These are phyloP conservation scores for Pangasianodon hypophthalmus DNA, from an alignment of 2,113 vertebrate genomes.

Conservation along the genomic window DNA sequence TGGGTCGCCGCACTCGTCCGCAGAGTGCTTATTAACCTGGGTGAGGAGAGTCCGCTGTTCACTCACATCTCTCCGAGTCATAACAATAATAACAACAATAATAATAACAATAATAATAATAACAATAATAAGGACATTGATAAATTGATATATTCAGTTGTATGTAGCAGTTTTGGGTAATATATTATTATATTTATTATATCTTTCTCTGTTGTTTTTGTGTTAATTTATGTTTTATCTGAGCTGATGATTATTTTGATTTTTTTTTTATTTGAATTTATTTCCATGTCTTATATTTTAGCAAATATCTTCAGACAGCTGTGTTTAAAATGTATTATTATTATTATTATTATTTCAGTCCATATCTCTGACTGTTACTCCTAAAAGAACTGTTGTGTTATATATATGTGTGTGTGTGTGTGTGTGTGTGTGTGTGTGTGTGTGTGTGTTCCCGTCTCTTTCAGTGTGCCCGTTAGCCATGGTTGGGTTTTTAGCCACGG, in stretches of 20 bases:
- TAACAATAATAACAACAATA: not conserved
- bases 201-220: no score
- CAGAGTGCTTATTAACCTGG: conserved; percentile 87
- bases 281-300: no score
- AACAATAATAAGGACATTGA: no score
- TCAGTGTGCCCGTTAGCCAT: conserved; percentile 92
- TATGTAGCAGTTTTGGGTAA: not conserved
- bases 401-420: no score
- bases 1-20: conserved; percentile 82
- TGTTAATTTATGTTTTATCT: no score
- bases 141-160: not conserved
- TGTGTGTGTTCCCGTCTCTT: conserved; percentile 56
- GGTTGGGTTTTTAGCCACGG: conserved; percentile 91
- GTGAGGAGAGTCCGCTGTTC: conserved; percentile 70
- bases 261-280: no score
- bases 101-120: no score
- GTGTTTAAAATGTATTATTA: not conserved
- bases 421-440: not conserved
- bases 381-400: not conserved
- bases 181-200: no score
- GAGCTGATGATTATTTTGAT: no score
- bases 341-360: not conserved
- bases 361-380: not conserved
- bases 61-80: not conserved
- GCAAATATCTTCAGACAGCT: no score